A percentile compares a stretch with the other conserved stretches of the same genome.
Evolutionary conservation across 1,140 invertebrate genomes (phyloP).

Genomic region (Drosophila santomea): DNA sequence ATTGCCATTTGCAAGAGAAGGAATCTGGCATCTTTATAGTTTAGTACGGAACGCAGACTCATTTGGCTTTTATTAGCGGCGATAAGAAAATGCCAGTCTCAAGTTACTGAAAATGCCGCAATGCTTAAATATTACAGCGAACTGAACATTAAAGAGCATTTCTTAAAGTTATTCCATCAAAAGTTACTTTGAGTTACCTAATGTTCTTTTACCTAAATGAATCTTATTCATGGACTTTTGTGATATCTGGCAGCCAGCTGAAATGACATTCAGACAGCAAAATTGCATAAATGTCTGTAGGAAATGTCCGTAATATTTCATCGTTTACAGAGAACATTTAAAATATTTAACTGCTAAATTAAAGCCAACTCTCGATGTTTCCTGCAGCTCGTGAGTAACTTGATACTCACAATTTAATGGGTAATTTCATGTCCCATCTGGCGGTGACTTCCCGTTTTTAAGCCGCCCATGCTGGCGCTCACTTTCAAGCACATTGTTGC

Average conservation of each 20-base stretch:
- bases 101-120: slow-evolving; percentile 3
- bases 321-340: slow-evolving; percentile 3
- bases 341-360: neutral
- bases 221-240: neutral
- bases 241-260: neutral
- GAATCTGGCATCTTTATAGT: slow-evolving; percentile 37
- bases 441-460: slow-evolving; percentile 7
- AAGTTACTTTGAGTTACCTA: too few relatives aligned
- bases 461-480: slow-evolving; percentile 22
- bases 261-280: neutral
- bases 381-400: neutral
- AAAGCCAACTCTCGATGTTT: slow-evolving; percentile 21
- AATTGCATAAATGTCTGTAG: neutral
- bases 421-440: slow-evolving; percentile 31
- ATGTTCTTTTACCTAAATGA: too few relatives aligned
- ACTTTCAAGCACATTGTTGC: slow-evolving; percentile 45
- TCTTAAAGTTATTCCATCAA: neutral
- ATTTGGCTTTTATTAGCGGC: slow-evolving; percentile 30
- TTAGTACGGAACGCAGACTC: slow-evolving; percentile 27
- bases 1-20: slow-evolving; percentile 36
- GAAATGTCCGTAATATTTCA: neutral
- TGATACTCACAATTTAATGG: slow-evolving; percentile 23
- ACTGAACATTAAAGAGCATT: too few relatives aligned
- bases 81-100: slow-evolving; percentile 26
- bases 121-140: slow-evolving; percentile 7